These are phyloP conservation scores for Selenia dentaria DNA, from an alignment of 2,888 invertebrate genomes.

Conservation along the genomic window DNA sequence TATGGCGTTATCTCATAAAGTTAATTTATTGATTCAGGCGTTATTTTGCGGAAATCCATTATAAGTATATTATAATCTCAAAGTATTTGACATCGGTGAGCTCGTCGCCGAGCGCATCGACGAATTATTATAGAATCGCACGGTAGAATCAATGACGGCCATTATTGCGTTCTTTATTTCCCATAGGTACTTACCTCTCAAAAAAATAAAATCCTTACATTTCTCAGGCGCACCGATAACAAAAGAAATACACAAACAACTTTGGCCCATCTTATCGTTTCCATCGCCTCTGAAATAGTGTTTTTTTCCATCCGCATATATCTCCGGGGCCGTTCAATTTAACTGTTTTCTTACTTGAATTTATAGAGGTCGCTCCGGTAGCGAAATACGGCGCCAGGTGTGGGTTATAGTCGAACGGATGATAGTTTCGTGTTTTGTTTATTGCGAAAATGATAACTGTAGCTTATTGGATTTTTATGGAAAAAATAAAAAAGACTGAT, in stretches of 20 bases:
- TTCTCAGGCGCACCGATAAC: conserved; percentile 28
- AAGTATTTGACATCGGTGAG: no score
- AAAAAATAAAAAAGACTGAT: not conserved
- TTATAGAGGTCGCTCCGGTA: conserved; percentile 56
- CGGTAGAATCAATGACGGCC: no score
- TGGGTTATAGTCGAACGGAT: conserved; percentile 34
- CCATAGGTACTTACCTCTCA: not conserved
- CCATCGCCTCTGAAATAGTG: conserved; percentile 48
- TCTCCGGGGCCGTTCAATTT: conserved; percentile 71
- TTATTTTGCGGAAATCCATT: no score
- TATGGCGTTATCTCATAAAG: no score
- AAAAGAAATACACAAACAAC: conserved; percentile 42
- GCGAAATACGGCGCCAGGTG: conserved; percentile 53
- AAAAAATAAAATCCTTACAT: conserved; percentile 14
- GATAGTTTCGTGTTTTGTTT: conserved; percentile 38
- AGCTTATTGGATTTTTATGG: conserved; percentile 18
- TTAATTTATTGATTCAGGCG: no score
- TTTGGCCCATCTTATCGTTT: conserved; percentile 33
- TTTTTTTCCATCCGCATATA: conserved; percentile 71
- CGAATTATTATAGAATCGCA: no score
- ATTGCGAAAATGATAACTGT: conserved; percentile 31
- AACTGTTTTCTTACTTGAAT: conserved; percentile 77
- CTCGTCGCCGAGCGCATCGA: no score
- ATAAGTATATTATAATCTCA: no score
- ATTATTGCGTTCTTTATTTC: not conserved